A percentile compares a stretch with the other conserved stretches of the same genome.
Conservation (phyloP, 2,113 vertebrate species). For the Calcarius ornatus region DNA sequence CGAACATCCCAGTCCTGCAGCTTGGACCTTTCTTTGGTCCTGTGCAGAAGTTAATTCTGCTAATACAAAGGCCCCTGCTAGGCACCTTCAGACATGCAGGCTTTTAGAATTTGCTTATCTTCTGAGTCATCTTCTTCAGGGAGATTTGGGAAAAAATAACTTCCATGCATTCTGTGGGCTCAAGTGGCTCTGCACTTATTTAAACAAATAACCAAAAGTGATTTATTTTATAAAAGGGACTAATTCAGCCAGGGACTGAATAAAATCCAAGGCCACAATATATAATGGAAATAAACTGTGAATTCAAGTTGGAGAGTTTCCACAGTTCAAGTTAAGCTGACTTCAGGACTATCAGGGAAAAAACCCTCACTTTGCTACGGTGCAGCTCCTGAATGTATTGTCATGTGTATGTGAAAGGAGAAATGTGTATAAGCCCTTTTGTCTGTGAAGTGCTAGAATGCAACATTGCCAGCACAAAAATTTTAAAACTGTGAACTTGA, state of each 20-base stretch:
- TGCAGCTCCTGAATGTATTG: background rate
- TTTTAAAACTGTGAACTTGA: background rate
- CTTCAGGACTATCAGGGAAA: background rate
- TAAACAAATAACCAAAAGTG: background rate
- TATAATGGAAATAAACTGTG: background rate
- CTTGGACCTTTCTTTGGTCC: background rate
- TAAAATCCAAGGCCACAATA: background rate
- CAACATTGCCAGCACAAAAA: background rate
- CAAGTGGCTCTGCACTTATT: background rate
- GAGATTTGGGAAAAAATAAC: background rate
- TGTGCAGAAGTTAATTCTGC: background rate
- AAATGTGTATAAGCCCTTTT: background rate
- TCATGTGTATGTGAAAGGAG: accelerated
- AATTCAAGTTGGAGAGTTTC: background rate
- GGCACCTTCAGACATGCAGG: accelerated
- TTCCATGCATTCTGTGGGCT: background rate
- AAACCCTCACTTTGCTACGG: accelerated
- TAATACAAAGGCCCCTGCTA: background rate
- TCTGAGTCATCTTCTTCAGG: background rate
- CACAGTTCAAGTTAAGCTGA: background rate
- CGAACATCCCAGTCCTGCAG: background rate
- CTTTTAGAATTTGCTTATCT: background rate
- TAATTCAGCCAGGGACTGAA: background rate
- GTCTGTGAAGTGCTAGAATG: background rate
- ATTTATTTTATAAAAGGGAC: background rate